Evolutionary conservation across 2,113 vertebrate genomes (phyloP), one percentile per base, ranked within the genome.

Genomic region (Phalacrocorax brasilianus): DNA sequence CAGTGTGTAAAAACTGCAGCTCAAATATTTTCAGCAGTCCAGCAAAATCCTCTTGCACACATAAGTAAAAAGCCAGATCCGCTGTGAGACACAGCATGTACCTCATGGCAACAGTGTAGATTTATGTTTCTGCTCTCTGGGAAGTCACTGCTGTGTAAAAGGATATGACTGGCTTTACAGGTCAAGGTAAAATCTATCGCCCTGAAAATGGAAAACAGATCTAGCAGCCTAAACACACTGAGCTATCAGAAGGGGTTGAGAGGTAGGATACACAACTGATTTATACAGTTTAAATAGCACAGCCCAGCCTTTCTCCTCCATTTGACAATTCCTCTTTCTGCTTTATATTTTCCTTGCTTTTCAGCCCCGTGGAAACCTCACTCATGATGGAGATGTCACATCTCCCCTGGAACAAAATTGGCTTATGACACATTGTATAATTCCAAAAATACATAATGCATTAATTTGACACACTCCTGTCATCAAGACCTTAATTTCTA

Each of bases 361-460:
- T 89, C 90, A 93, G 89, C 28, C 68, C 91, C 91, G 72, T 86
- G 62, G 56, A 92, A 95, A 83, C 24, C 85, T 92, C 76, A 75
- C 66, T 93, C 85, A 38, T 35, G 65, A 88, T 89, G 73, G 77
- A 68, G 75, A 94, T 79, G 91, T 88, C 91, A 95, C 33, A 70
- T 84, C 75, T 96, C 61, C 79, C 65, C 81, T 76, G 18, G 81
- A 97, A 97, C 12, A 15, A 94, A 96, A 96, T 1, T 96, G 85
- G 92, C 85, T 97, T 95, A 96, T 92, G 93, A 91, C 95, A 96
- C 65, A 62, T 26, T 56, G 40, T 63, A 20, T 67, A 87, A 95
- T 96, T 91, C 89, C 83, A 55, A 85, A 79, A 94, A 88, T 91
- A 97, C 55, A 77, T 49, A 59, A 92, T 24, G 24, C 84, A 95